Base-by-base conservation (phyloP, 2,113 vertebrate genomes). In the Himantopus leucocephalus region DNA sequence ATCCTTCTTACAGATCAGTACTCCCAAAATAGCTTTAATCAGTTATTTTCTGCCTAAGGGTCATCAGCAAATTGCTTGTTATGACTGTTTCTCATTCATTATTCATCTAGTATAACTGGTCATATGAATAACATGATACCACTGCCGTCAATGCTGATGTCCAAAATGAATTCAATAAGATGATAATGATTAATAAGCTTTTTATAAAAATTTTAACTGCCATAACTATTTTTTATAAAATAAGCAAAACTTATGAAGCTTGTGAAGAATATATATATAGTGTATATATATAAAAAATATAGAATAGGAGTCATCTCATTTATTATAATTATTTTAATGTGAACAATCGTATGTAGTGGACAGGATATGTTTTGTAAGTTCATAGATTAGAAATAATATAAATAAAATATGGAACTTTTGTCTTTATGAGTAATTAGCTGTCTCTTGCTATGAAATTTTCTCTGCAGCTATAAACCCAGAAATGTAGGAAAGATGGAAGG, bases 1-100 rank as follows among this genome's bases (percentile, higher is more conserved):
- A 71, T 50, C 27, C 47, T 59, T 55, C 41, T 39, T 67, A 74
- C 34, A 84, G 20, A 77, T 80, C 60, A 81, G 22, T 91, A 89
- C 91, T 86, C 80, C 80, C 64, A 74, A 95, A 94, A 95, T 92
- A 95, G 56, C 47, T 91, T 92, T 95, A 96, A 74, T 96, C 60
- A 87, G 58, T 90, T 94, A 88, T 94, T 90, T 95, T 94, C 48
- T n/a, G 78, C 82, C 82, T 88, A 76, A 83, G 73, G 34, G n/a
- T 87, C 95, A 47, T 64, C 74, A 77, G 62, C 21, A 95, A 87
- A 96, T 91, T 74, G 37, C 52, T 87, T 92, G 47, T 67, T 92
- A 81, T 91, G 34, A 64, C 53, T 85, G 22, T 47, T 95, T 81
- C 80, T 91, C 29, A 91, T 96, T 92, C 56, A 58, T 87, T 87